Percentiles rank a stretch among this genome's conserved stretches.
phyloP scores from a whole-genome alignment of 2,888 invertebrate genomes.

The Maniola hyperantus region DNA sequence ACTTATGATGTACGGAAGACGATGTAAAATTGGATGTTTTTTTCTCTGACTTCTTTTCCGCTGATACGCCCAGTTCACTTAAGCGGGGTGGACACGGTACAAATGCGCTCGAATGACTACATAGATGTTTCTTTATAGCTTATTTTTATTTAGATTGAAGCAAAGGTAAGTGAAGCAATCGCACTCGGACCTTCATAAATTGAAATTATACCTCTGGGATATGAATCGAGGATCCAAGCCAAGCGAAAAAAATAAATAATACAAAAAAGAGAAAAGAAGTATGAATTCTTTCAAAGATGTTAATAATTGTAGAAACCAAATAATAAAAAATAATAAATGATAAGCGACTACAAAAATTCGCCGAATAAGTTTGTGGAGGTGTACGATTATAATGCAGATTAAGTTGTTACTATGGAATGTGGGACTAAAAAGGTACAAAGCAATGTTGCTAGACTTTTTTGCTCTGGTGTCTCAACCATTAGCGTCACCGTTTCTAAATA shows the following conservation, averaged over 20 bases:
- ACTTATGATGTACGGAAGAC: background rate
- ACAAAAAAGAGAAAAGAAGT: background rate
- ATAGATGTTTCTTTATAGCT: background rate
- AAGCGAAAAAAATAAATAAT: background rate
- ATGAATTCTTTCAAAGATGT: background rate
- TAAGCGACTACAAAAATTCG: background rate
- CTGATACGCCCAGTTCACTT: background rate
- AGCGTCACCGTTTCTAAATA: slow-evolving; percentile 9
- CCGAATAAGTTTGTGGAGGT: slow-evolving; percentile 2
- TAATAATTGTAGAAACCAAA: background rate
- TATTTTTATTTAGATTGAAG: background rate
- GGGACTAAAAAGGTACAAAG: slow-evolving; percentile 4
- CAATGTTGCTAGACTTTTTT: slow-evolving; percentile 40
- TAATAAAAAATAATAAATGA: background rate
- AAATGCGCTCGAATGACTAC: background rate
- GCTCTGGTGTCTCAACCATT: background rate
- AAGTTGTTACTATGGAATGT: slow-evolving; percentile 17
- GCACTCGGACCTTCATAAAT: background rate
- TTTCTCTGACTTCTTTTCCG: slow-evolving; percentile 3
- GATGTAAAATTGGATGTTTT: background rate
- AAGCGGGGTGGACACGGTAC: background rate
- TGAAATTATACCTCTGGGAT: background rate
- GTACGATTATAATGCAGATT: slow-evolving; percentile 13
- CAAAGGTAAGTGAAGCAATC: background rate
- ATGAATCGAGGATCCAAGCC: background rate